phyloP scores from a whole-genome alignment of 2,888 invertebrate species.

The Trissonchulus sp. region DNA sequence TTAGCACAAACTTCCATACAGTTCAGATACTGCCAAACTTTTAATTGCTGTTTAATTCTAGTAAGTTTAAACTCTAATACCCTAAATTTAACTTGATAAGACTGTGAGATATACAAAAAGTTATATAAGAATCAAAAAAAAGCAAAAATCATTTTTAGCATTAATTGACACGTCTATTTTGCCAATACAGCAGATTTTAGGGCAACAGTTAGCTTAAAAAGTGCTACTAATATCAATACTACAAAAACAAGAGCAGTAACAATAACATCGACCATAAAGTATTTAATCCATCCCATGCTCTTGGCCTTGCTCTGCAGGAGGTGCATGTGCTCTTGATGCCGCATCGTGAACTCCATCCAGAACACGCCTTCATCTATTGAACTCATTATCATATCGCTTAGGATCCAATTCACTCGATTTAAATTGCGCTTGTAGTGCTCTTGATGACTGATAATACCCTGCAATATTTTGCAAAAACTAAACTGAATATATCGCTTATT shows the following conservation, averaged over 20 bases:
- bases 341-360: conserved; percentile 17
- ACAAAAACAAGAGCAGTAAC: neutral
- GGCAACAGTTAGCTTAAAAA: too few relatives aligned
- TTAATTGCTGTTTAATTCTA: too few relatives aligned
- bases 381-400: neutral
- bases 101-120: too few relatives aligned
- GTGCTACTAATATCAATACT: neutral
- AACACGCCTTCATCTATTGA: neutral
- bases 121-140: too few relatives aligned
- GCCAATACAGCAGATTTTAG: too few relatives aligned
- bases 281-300: neutral
- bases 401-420: neutral
- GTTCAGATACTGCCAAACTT: too few relatives aligned
- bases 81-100: too few relatives aligned
- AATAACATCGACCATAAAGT: neutral
- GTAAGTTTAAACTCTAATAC: too few relatives aligned
- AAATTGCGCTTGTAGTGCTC: neutral
- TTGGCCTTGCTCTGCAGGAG: neutral
- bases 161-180: too few relatives aligned
- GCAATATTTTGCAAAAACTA: neutral
- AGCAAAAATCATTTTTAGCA: too few relatives aligned
- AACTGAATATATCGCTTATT: neutral
- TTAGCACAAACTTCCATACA: too few relatives aligned
- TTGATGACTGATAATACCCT: neutral
- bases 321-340: neutral